A percentile compares a stretch with the other conserved stretches of the same genome.
Evolutionary conservation across 2,113 vertebrate genomes (phyloP).

Genomic region (Ciconia stormi): DNA sequence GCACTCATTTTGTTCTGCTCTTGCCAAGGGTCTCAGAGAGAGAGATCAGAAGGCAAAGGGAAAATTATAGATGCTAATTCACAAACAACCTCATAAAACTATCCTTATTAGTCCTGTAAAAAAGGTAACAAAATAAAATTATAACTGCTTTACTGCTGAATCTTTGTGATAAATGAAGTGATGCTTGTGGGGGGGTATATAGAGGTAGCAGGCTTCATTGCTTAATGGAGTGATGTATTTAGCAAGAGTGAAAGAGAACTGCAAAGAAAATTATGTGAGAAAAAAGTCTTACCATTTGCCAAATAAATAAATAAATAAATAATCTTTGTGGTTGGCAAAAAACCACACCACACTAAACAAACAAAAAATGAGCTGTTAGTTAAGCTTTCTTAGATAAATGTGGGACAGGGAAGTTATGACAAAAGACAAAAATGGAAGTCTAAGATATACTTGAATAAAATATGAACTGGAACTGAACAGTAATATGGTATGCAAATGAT

Average conservation of each 20-base stretch:
- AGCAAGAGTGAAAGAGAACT: not conserved
- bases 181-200: not conserved
- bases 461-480: not conserved
- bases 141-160: not conserved
- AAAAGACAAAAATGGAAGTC: not conserved
- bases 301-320: not conserved
- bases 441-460: not conserved
- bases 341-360: not conserved
- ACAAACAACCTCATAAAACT: slow-evolving; percentile 23
- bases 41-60: not conserved
- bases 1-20: not conserved
- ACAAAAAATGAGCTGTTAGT: not conserved
- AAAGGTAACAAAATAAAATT: not conserved
- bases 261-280: not conserved
- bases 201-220: not conserved
- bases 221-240: not conserved
- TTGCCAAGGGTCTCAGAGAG: not conserved
- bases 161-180: not conserved
- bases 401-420: not conserved
- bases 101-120: not conserved
- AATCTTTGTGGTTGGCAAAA: not conserved
- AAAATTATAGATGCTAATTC: not conserved
- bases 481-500: not conserved
- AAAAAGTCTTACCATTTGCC: not conserved
- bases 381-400: not conserved